Evolutionary conservation across 2,888 invertebrate species (phyloP), one percentile per base, ranked within the genome.

Genomic region (Therioaphis trifolii): DNA sequence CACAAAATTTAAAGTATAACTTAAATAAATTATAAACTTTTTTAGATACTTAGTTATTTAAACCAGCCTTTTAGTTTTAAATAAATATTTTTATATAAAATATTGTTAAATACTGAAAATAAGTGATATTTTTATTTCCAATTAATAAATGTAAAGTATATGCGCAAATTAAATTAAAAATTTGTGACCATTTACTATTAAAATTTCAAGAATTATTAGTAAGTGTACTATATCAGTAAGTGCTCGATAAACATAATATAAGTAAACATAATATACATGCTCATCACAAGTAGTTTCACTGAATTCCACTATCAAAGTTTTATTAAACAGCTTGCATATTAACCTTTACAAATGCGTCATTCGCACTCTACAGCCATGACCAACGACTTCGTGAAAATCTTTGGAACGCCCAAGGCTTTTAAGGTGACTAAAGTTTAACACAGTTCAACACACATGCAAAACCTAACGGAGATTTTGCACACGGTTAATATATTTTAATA

Each of bases 271-370:
- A 27, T 71, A 29, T 49, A 61, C 35, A 43, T 40, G 75, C 12
- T 61, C 46, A 63, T 46, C 61, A 63, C 46, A 29, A 63, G 46
- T 18, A 58, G 75, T 43, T 43, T 75, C 18, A 24, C 5, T 40
- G 18, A 58, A 58, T 75, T 75, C 40, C 75, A 58, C 40, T 40
- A 75, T 24, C 75, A 58, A 75, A 75, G 75, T 75, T 75, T 75
- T 75, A 75, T 58, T 77, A 78, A 66, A 78, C 77, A 52, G 66
- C 35, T 78, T 49, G 66, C 35, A 78, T 78, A 78, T 78, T 76
- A 78, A 78, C 66, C 77, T 66, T 78, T 24, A 68, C 52, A 55
- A 52, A 69, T 79, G 68, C 68, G 78, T 79, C 78, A 69, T 79
- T 79, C 40, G 55, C 78, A 79, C 55, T 79, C 68, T 43, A 69